Base-by-base conservation (phyloP, 92 coral and sea anemone genomes). In the Epizoanthus ramosus region DNA sequence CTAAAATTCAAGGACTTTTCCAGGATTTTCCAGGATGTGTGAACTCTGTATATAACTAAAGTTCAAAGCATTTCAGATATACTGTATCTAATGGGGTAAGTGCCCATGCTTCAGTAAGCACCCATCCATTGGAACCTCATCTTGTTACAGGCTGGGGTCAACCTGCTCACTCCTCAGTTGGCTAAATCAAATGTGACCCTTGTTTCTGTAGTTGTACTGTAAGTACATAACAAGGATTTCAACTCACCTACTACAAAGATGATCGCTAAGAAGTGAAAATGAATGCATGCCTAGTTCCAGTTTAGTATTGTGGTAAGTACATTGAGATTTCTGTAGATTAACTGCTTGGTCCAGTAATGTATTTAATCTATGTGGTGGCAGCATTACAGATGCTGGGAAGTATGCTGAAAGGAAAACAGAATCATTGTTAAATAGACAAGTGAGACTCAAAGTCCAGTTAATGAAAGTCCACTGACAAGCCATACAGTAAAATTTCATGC, bases 321-420 rank as follows among this genome's bases (percentile, higher is more conserved):
- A 97, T 82, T 87, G 92, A 79, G 92, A 94, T 89, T 91, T 97
- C 88, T 97, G 99, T 73, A 92, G 89, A 79, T 97, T 93, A 66
- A 94, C 90, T 67, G 99, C 97, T 89, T 97, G 99, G 28, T 91
- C 80, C 57, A 97, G 89, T 87, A 97, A 85, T 21, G 98, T 90
- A 79, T 93, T 72, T n/a, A 97, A 90, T 90, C 99, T 89, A 84
- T 91, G 94, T 28, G 99, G 99, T 77, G 99, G 99, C 54, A 97
- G 89, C 99, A 97, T 97, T 74, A 97, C 94, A 35, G 99, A 93
- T 80, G 99, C 98, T 54, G 99, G 99, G 58, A 97, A 92, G 75
- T 92, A 97, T 74, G 98, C 99, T 97, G 81, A 56, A 85, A 88
- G 52, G 79, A n/a, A 75, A 85, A 33, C 58, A 57, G n/a, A 65